phyloP scores from a whole-genome alignment of 2,888 invertebrate genomes.

The Pseudoips prasinana region DNA sequence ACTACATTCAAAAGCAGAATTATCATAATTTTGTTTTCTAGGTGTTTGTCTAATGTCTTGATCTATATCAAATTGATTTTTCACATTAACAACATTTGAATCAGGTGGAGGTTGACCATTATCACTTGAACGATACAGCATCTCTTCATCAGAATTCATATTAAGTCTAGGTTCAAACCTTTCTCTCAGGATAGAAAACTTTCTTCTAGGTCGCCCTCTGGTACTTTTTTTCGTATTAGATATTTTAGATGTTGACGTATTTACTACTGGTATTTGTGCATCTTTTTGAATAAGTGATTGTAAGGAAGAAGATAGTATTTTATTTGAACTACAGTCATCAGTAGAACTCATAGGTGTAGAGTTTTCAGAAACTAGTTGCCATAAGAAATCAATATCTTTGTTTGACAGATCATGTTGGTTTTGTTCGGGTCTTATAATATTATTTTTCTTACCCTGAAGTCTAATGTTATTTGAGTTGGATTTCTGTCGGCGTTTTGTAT shows the following conservation, averaged over 20 bases:
- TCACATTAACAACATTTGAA: conserved; percentile 42
- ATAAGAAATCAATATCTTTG: conserved; percentile 69
- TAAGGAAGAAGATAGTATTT: conserved; percentile 61
- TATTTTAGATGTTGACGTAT: conserved; percentile 49
- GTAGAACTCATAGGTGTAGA: conserved; percentile 48
- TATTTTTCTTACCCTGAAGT: conserved; percentile 50
- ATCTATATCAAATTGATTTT: conserved; percentile 45
- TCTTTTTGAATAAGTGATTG: conserved; percentile 75
- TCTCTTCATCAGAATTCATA: conserved; percentile 72
- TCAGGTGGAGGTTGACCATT: conserved; percentile 48
- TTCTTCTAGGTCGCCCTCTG: conserved; percentile 74
- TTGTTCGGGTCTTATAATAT: conserved; percentile 46
- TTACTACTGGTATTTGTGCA: conserved; percentile 38
- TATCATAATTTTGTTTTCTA: conserved; percentile 37
- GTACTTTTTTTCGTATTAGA: conserved; percentile 63
- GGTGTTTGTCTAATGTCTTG: conserved; percentile 26
- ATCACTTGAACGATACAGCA: conserved; percentile 63
- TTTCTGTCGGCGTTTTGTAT: conserved; percentile 51
- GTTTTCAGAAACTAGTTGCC: conserved; percentile 72
- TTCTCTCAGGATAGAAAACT: conserved; percentile 82
- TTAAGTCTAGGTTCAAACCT: conserved; percentile 78
- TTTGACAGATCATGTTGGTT: conserved; percentile 61
- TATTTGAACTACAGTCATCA: conserved; percentile 60
- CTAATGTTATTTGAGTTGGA: conserved; percentile 40
- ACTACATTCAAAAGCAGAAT: conserved; percentile 26